These are phyloP conservation scores for Larimichthys crocea DNA, from an alignment of 2,113 vertebrate genomes.

Conservation along the genomic window DNA sequence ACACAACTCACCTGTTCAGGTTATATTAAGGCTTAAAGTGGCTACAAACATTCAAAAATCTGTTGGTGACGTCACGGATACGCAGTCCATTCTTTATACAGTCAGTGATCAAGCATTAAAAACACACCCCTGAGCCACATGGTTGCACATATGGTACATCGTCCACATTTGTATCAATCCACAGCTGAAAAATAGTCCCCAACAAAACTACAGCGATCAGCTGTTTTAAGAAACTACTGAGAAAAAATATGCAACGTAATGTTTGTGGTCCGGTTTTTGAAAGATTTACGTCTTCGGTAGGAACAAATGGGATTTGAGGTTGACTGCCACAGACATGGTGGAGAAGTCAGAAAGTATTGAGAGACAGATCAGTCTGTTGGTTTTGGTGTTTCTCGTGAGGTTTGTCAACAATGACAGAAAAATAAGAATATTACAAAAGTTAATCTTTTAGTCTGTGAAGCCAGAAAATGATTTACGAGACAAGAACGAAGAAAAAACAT, in stretches of 20 bases:
- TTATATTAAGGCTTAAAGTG: too few species aligned
- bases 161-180: background rate
- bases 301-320: background rate
- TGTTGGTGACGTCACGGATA: too few species aligned
- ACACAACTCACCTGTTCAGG: too few species aligned
- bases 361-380: background rate
- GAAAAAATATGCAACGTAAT: too few species aligned
- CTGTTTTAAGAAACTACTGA: background rate
- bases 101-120: background rate
- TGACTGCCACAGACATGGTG: background rate
- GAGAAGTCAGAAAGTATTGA: background rate
- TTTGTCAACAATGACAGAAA: background rate
- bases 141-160: too few species aligned
- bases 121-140: background rate
- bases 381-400: background rate
- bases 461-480: background rate
- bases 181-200: background rate
- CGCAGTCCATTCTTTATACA: background rate
- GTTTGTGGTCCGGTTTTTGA: background rate
- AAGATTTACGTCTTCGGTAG: background rate
- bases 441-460: too few species aligned
- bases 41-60: too few species aligned
- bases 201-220: background rate
- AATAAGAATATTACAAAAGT: background rate
- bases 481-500: background rate